Percentiles rank a stretch among this genome's conserved stretches.
These are phyloP conservation scores for Montipora efflorescens DNA, from an alignment of 64 coral and sea anemone genomes.

Conservation along the genomic window DNA sequence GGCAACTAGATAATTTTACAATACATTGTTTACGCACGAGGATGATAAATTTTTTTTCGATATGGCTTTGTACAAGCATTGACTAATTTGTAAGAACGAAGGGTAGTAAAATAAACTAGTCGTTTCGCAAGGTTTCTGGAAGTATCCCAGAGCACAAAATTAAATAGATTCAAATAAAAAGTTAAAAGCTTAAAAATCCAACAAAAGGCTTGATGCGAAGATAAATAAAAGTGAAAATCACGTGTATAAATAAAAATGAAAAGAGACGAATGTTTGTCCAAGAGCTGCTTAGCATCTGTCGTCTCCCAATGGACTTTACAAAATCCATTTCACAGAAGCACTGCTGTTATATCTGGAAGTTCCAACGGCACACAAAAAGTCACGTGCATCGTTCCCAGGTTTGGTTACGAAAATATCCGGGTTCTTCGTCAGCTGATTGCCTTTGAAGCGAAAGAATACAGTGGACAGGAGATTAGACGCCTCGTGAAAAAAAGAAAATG, in stretches of 20 bases:
- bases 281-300: background rate
- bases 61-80: background rate
- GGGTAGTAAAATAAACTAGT: background rate
- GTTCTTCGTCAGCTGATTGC: constrained; percentile 64
- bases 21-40: background rate
- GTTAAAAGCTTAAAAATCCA: background rate
- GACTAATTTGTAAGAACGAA: background rate
- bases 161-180: background rate
- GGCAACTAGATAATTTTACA: background rate
- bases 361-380: background rate
- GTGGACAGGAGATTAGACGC: constrained; percentile 15
- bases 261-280: background rate
- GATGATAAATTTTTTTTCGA: background rate
- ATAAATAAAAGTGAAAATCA: constrained; percentile 28
- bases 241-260: constrained; percentile 31
- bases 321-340: too few species aligned
- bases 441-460: constrained; percentile 53
- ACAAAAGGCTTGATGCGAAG: background rate
- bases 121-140: background rate
- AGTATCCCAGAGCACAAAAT: background rate
- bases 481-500: background rate
- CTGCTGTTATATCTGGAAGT: background rate
- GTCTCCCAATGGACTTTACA: background rate
- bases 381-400: background rate
- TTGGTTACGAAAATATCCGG: background rate